These are phyloP conservation scores for Entelurus aequoreus DNA, from an alignment of 2,113 vertebrate species.

Conservation along the genomic window DNA sequence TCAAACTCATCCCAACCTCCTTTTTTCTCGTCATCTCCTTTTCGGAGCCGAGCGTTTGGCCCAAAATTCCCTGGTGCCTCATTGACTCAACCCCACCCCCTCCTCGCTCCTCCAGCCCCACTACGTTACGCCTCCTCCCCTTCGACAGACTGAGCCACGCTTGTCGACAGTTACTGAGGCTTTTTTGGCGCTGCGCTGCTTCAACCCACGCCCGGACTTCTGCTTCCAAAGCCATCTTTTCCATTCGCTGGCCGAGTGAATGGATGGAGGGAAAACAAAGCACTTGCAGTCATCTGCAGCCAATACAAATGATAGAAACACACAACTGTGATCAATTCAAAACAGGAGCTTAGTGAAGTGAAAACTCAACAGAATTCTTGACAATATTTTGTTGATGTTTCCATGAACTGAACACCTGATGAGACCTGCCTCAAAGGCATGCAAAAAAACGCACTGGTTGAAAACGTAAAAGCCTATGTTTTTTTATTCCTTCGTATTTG, in stretches of 20 bases:
- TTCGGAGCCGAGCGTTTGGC: constrained; percentile 49
- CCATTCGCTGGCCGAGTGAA: constrained; percentile 36
- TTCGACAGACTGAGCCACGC: constrained; percentile 50
- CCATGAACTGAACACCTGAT: no score
- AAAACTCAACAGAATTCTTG: no score
- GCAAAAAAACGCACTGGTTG: no score
- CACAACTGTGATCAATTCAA: no score
- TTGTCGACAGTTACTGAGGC: constrained; percentile 57
- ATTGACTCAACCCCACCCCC: constrained; percentile 48
- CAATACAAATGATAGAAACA: background rate
- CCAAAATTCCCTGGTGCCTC: constrained; percentile 50
- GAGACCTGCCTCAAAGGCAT: no score
- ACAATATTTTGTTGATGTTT: no score
- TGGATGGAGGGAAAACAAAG: constrained; percentile 8
- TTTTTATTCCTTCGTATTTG: no score
- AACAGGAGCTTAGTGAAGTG: no score
- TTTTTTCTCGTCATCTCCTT: constrained; percentile 11
- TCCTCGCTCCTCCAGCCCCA: constrained; percentile 16
- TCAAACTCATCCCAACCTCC: constrained; percentile 20
- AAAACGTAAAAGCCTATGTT: no score
- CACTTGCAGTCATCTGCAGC: background rate
- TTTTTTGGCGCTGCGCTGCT: constrained; percentile 47
- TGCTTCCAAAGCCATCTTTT: constrained; percentile 58
- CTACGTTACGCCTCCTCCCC: constrained; percentile 31
- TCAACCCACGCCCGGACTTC: constrained; percentile 60